These are phyloP conservation scores for Scelioninae gen. 1 DNA, from an alignment of 2,888 invertebrate species.

Conservation along the genomic window DNA sequence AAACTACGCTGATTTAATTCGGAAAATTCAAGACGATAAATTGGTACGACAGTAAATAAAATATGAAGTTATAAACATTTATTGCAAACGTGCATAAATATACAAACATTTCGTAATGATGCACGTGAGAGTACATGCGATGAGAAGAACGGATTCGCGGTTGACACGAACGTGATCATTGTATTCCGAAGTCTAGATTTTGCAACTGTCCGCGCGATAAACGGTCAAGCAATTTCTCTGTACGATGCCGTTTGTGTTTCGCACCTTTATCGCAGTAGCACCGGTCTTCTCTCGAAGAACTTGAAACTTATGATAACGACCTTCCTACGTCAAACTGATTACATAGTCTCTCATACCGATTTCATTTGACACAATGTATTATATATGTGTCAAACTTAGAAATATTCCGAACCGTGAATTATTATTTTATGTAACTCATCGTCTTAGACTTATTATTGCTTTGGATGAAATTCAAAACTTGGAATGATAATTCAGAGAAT, in stretches of 20 bases:
- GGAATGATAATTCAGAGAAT: slow-evolving; percentile 25
- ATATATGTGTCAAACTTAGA: slow-evolving; percentile 13
- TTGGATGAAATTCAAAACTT: slow-evolving; percentile 4
- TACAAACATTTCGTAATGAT: slow-evolving; percentile 31
- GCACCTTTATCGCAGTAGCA: slow-evolving; percentile 55
- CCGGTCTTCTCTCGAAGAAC: slow-evolving; percentile 74
- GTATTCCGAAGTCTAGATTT: slow-evolving; percentile 77
- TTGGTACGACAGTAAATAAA: too few species aligned
- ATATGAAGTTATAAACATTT: slow-evolving; percentile 26
- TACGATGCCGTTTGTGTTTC: slow-evolving; percentile 42
- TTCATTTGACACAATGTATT: too few species aligned
- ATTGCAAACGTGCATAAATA: slow-evolving; percentile 9
- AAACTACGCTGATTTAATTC: neutral
- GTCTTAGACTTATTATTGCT: slow-evolving; percentile 10
- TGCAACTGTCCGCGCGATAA: slow-evolving; percentile 71
- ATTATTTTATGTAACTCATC: slow-evolving; percentile 6
- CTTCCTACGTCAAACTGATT: too few species aligned
- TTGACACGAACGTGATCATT: slow-evolving; percentile 78
- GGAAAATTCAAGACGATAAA: neutral
- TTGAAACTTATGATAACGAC: slow-evolving; percentile 74
- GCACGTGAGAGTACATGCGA: slow-evolving; percentile 52
- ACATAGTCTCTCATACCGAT: slow-evolving; percentile 29
- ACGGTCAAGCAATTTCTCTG: slow-evolving; percentile 80
- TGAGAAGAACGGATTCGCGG: slow-evolving; percentile 75
- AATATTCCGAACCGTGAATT: neutral